A percentile compares a stretch with the other conserved stretches of the same genome.
phyloP scores from a whole-genome alignment of 2,113 vertebrate genomes.

The Bos javanicus region DNA sequence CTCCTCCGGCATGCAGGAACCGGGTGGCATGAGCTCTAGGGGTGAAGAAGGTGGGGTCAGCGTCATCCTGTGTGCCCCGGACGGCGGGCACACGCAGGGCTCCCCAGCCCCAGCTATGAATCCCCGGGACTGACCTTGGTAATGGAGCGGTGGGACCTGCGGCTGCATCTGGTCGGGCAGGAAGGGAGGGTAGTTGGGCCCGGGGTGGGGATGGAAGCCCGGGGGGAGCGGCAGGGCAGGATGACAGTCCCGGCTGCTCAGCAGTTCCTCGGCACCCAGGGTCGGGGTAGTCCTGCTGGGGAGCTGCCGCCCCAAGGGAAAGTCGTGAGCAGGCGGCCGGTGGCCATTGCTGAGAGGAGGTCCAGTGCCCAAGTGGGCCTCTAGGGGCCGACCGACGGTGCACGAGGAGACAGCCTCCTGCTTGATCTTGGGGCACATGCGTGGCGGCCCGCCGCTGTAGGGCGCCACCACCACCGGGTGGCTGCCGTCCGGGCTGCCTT shows the following conservation, averaged over 20 bases:
- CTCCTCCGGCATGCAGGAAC: constrained; percentile 90
- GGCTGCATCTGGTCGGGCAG: constrained; percentile 86
- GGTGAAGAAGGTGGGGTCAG: constrained; percentile 78
- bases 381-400: constrained; percentile 83
- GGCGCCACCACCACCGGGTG: constrained; percentile 70
- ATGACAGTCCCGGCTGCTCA: constrained; percentile 88
- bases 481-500: constrained; percentile 76
- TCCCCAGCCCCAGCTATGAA: constrained; percentile 54
- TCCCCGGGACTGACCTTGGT: constrained; percentile 90
- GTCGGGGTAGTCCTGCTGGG: constrained; percentile 86
- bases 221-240: constrained; percentile 85
- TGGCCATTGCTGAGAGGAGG: constrained; percentile 82
- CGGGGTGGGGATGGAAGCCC: constrained; percentile 87
- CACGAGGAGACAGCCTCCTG: constrained; percentile 89
- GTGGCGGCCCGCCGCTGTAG: constrained; percentile 77
- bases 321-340: constrained; percentile 84
- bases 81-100: neutral
- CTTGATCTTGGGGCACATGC: constrained; percentile 91
- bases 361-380: constrained; percentile 78
- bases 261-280: constrained; percentile 87
- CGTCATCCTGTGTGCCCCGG: neutral
- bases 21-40: constrained; percentile 90
- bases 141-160: constrained; percentile 82
- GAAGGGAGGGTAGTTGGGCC: constrained; percentile 87
- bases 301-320: constrained; percentile 82